Percentiles rank a stretch among this genome's conserved stretches.
Evolutionary conservation across 2,888 invertebrate species (phyloP).

Genomic region (Entomobrya multifasciata): DNA sequence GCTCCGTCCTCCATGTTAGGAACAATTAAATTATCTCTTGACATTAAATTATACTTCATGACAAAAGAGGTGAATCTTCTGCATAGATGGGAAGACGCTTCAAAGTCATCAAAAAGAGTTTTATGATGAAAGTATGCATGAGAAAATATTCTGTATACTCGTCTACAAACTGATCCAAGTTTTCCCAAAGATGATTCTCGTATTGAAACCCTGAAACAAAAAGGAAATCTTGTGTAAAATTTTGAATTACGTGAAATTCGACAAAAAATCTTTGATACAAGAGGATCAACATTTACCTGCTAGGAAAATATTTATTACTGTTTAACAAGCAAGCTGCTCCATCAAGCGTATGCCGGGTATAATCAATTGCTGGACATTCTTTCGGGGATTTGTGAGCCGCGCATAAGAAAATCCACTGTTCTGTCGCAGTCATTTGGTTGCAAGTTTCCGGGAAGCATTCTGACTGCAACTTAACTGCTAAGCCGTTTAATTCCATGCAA

Average conservation of each 20-base stretch:
- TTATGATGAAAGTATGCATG: slow-evolving; percentile 99
- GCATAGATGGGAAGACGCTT: slow-evolving; percentile 93
- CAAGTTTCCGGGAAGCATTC: slow-evolving; percentile 99
- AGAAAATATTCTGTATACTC: slow-evolving; percentile 99
- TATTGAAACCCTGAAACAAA: slow-evolving; percentile 92
- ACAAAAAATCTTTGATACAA: too few species aligned
- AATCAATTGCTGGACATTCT: slow-evolving; percentile 99
- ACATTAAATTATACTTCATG: slow-evolving; percentile 98
- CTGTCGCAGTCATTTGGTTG: slow-evolving; percentile 99
- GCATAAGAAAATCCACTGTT: slow-evolving; percentile 99
- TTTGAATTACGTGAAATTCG: too few species aligned
- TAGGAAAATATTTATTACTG: slow-evolving; percentile 99
- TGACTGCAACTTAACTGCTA: slow-evolving; percentile 96
- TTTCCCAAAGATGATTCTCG: slow-evolving; percentile 99
- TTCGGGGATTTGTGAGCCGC: slow-evolving; percentile 99
- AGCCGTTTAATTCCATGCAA: slow-evolving; percentile 99
- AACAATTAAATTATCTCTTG: slow-evolving; percentile 98
- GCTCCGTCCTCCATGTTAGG: slow-evolving; percentile 92
- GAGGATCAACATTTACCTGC: slow-evolving; percentile 90
- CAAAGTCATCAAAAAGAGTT: slow-evolving; percentile 98
- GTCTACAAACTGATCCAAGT: slow-evolving; percentile 97
- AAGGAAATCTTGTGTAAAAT: background rate
- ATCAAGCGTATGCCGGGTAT: slow-evolving; percentile 98
- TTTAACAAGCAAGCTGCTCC: slow-evolving; percentile 99
- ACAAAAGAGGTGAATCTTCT: slow-evolving; percentile 98